Evolutionary conservation across 2,797 vertebrate species (phyloP).

Genomic region (Centroberyx gerrardi): DNA sequence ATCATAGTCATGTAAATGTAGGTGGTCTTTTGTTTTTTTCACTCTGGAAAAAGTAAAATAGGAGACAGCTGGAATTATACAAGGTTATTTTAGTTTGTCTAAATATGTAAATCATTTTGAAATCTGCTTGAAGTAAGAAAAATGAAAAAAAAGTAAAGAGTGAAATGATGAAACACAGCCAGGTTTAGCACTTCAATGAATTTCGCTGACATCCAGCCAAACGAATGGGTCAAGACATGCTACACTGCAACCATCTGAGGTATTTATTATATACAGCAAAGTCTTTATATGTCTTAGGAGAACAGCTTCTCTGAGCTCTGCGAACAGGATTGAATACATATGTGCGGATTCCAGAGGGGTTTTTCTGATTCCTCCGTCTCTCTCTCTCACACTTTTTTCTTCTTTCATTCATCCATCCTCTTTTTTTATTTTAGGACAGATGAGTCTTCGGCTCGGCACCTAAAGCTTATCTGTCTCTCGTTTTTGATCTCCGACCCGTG

Average conservation of each 20-base stretch:
- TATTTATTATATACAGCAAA: conserved; percentile 24
- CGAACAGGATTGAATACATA: conserved; percentile 35
- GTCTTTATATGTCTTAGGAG: conserved; percentile 10
- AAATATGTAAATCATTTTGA: background rate
- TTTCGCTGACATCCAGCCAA: conserved; percentile 5
- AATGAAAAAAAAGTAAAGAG: background rate
- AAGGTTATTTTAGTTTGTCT: background rate
- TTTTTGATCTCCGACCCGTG: conserved; percentile 28
- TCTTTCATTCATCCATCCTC: conserved; percentile 20
- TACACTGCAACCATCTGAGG: conserved; percentile 23
- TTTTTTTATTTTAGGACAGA: conserved; percentile 39
- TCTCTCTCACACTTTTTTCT: background rate
- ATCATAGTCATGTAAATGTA: background rate
- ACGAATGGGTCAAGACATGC: conserved; percentile 4
- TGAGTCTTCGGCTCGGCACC: conserved; percentile 28
- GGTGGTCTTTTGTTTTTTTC: background rate
- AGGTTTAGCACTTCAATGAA: background rate
- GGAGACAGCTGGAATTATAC: too few relatives aligned
- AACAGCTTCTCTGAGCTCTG: conserved; percentile 18
- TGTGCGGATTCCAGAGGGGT: conserved; percentile 20
- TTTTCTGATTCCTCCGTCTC: conserved; percentile 28
- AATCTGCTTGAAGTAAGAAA: background rate
- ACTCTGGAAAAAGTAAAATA: background rate
- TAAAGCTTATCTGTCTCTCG: conserved; percentile 14
- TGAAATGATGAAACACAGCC: background rate